Evolutionary conservation across 2,113 vertebrate species (phyloP).

Genomic region (Marcusenius ussheri): DNA sequence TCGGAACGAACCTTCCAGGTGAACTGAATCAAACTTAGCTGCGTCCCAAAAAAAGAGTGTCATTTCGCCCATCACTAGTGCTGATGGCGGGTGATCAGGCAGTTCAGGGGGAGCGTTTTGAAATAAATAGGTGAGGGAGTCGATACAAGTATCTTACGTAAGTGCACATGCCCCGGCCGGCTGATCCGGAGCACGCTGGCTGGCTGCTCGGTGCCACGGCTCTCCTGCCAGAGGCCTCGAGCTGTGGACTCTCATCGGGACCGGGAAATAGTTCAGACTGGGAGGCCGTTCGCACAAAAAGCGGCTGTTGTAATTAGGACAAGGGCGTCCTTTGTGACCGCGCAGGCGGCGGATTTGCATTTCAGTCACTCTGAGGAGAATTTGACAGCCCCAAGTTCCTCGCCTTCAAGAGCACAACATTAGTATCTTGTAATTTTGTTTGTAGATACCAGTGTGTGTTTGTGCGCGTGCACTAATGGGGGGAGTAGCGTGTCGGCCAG

Average conservation of each 20-base stretch:
- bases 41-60: background rate
- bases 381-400: background rate
- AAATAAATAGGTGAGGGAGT: background rate
- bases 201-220: background rate
- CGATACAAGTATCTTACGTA: background rate
- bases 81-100: background rate
- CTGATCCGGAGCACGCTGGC: background rate
- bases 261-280: background rate
- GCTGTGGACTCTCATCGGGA: background rate
- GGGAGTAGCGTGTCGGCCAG: background rate
- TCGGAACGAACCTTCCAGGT: background rate
- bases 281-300: background rate
- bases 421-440: background rate
- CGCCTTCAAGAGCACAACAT: background rate
- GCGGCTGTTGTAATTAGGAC: background rate
- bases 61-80: background rate
- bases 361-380: background rate
- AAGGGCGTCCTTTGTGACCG: background rate
- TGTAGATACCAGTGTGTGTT: background rate
- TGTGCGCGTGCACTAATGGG: background rate
- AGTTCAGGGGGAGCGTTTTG: background rate
- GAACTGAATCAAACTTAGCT: background rate
- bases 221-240: background rate
- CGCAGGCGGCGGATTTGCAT: background rate
- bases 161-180: background rate